Evolutionary conservation across 2,797 vertebrate species (phyloP).

Genomic region (Bradypus variegatus): DNA sequence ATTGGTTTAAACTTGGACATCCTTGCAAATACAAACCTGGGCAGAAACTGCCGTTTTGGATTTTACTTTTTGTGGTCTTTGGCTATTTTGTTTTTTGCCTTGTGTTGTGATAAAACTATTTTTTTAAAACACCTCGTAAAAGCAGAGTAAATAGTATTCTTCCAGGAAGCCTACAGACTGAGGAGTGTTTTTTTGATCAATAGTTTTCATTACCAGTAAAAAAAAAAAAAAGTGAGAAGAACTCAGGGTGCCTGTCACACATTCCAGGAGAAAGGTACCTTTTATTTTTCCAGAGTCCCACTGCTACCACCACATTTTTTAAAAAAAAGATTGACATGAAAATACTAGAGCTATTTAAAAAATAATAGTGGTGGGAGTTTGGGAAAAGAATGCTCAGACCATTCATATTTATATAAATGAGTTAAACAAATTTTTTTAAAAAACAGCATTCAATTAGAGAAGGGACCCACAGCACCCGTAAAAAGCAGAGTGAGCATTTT

Average conservation of each 20-base stretch:
- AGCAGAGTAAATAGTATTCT: constrained; percentile 36
- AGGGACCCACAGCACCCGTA: neutral
- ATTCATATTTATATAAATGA: too few species aligned
- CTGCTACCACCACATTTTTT: neutral
- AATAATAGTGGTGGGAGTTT: neutral
- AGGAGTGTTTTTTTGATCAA: constrained; percentile 35
- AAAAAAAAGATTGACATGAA: neutral
- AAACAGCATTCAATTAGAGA: neutral
- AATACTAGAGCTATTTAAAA: neutral
- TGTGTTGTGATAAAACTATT: neutral
- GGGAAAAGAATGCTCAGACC: neutral
- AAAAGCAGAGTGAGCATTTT: neutral
- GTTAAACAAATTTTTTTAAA: too few species aligned
- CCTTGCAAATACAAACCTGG: neutral
- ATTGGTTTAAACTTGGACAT: neutral
- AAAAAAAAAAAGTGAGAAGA: neutral
- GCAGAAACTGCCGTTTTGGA: neutral
- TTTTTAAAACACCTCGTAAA: neutral
- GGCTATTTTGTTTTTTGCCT: constrained; percentile 32
- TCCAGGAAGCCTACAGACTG: neutral
- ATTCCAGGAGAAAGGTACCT: neutral
- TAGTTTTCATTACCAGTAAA: constrained; percentile 29
- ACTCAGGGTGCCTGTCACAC: neutral
- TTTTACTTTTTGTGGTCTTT: neutral
- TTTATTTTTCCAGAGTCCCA: neutral